Evolutionary conservation across 2,888 invertebrate species (phyloP).

Genomic region (Ennomos fuscantarius): DNA sequence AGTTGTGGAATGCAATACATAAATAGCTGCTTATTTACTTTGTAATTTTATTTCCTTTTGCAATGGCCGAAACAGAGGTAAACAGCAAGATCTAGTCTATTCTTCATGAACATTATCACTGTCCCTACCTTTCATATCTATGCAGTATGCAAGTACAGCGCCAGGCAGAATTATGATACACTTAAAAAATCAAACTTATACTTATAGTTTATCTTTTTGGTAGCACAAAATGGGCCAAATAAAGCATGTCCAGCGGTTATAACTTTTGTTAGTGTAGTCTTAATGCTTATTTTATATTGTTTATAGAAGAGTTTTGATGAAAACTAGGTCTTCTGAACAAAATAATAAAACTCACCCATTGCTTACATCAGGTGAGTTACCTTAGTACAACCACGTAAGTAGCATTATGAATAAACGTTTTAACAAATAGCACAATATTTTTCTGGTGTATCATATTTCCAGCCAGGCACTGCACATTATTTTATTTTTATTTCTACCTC

Average conservation of each 20-base stretch:
- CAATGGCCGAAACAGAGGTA: constrained; percentile 82
- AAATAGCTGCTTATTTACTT: constrained; percentile 54
- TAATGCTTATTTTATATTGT: no score
- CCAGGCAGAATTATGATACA: constrained; percentile 8
- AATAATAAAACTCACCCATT: no score
- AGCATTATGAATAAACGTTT: no score
- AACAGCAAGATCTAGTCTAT: constrained; percentile 55
- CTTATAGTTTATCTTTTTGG: no score
- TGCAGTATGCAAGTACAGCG: constrained; percentile 17
- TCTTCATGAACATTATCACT: constrained; percentile 62
- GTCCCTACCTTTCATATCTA: constrained; percentile 51
- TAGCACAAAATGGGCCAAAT: no score
- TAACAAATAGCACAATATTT: not conserved
- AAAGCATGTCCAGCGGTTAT: no score
- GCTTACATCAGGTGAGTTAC: no score
- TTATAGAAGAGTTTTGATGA: no score
- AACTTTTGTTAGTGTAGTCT: no score
- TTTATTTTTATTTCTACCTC: constrained; percentile 53
- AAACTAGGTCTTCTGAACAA: no score
- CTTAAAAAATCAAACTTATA: not conserved
- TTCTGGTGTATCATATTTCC: constrained; percentile 1
- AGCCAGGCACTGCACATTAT: constrained; percentile 32
- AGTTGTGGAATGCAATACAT: constrained; percentile 36
- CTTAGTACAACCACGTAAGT: no score
- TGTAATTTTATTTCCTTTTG: constrained; percentile 65